Percentiles rank a stretch among this genome's conserved stretches.
phyloP scores from a whole-genome alignment of 30 jellyfish, hydroid and myxozoan genomes.

The Aurelia aurita region DNA sequence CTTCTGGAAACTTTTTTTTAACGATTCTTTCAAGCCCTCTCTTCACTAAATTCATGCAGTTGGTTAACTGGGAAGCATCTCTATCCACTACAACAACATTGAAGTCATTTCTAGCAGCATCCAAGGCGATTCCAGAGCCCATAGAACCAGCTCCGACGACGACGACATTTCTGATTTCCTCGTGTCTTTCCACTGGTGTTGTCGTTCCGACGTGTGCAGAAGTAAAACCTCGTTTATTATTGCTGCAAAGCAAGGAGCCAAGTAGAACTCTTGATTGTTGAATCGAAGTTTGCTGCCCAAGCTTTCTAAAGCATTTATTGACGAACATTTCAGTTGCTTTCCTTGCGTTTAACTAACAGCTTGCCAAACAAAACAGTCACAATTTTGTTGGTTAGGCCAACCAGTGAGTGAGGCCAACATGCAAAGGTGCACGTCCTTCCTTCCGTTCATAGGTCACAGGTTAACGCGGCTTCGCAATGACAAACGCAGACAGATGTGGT shows the following conservation, averaged over 20 bases:
- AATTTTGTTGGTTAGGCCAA: too few species aligned
- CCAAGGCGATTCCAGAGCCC: conserved; percentile 95
- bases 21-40: conserved; percentile 67
- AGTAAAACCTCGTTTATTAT: conserved; percentile 17
- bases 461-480: too few species aligned
- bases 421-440: too few species aligned
- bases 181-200: conserved; percentile 59
- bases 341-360: too few species aligned
- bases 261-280: too few species aligned
- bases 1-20: conserved; percentile 85
- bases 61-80: conserved; percentile 69
- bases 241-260: background rate
- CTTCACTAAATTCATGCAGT: conserved; percentile 76
- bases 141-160: conserved; percentile 92
- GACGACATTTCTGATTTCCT: conserved; percentile 72
- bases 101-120: conserved; percentile 84
- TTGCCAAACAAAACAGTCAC: too few species aligned
- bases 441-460: too few species aligned
- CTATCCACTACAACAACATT: conserved; percentile 80
- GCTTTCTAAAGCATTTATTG: too few species aligned
- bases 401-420: too few species aligned
- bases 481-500: too few species aligned
- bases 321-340: too few species aligned
- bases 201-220: conserved; percentile 65
- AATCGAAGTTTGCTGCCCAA: too few species aligned